Base-by-base conservation (phyloP, 2,797 vertebrate genomes). In the Tadarida brasiliensis region DNA sequence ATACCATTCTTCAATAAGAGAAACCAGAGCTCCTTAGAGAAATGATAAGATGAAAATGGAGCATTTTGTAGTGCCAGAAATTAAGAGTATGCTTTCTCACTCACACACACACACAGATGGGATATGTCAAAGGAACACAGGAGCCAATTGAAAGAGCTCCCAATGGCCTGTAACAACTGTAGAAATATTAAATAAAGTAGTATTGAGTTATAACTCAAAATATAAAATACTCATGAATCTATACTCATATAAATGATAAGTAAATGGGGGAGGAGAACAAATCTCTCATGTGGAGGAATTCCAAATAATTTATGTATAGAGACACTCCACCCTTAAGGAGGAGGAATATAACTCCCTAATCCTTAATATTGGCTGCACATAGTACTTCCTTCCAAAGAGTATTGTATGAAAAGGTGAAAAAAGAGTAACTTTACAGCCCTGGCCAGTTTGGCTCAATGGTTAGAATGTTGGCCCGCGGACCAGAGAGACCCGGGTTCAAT, bases 371-470 rank as follows among this genome's bases (percentile, higher is more conserved):
- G 8, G 19, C 39, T 30, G 30, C 65, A 17, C 17, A 7, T 28
- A 30, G 19, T 30, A 56, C 67, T 85, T 94, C 26, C 51, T 96
- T 92, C 63, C 35, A 77, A 61, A 89, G 74, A 92, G 17, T 35
- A 2, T 8, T 49, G 70, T 83, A 59, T 70, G 56, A 14, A 47
- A 59, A 65, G 20, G 28, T 92, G 15, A 51, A 77, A 54, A 54
- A 54, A 61, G 30, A 57, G 57, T 68, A 90, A 78, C 16, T 83
- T 65, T 71, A 73, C 9, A n/a, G 28, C 39, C 39, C 3, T 44
- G 39, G 39, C 39, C 39, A 44, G 39, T 44, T 44, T 44, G 5
- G 5, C 39, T 44, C 39, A 44, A 7, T 7, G 39, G 39, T 44
- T 44, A 44, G 39, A 44, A 7, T 7, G 39, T 44, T 7, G 39